Percentiles rank a stretch among this genome's conserved stretches.
These are phyloP conservation scores for Sturnus vulgaris DNA, from an alignment of 2,113 vertebrate species.

Conservation along the genomic window DNA sequence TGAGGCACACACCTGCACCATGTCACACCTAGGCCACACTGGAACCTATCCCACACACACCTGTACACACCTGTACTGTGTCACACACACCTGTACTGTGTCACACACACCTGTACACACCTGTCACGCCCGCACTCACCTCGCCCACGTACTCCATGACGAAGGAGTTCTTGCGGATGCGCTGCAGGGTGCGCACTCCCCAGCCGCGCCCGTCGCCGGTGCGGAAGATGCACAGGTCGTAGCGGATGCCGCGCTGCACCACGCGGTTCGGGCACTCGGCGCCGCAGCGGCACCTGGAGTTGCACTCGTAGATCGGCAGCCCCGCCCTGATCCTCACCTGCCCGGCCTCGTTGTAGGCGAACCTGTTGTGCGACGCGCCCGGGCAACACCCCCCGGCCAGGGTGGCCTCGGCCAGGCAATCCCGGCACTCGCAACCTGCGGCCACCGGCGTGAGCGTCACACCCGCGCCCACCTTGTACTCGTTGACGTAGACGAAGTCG, in stretches of 20 bases:
- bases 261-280: slow-evolving; percentile 86
- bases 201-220: slow-evolving; percentile 86
- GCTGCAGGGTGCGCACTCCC: slow-evolving; percentile 87
- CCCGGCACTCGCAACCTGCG: slow-evolving; percentile 82
- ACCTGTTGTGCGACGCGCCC: slow-evolving; percentile 77
- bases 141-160: slow-evolving; percentile 97
- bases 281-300: slow-evolving; percentile 82
- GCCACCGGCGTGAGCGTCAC: slow-evolving; percentile 79
- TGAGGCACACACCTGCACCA: not conserved
- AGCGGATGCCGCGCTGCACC: slow-evolving; percentile 88
- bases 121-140: not conserved
- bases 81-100: not conserved
- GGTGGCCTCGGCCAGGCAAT: slow-evolving; percentile 78
- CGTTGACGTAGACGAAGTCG: slow-evolving; percentile 87
- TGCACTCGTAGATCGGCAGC: slow-evolving; percentile 90
- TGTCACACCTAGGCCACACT: too few relatives aligned
- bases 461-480: slow-evolving; percentile 82
- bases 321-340: slow-evolving; percentile 82
- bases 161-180: slow-evolving; percentile 88
- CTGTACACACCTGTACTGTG: too few relatives aligned
- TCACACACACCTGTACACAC: not conserved
- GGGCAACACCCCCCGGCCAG: slow-evolving; percentile 81
- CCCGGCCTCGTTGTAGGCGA: slow-evolving; percentile 85
- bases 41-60: too few relatives aligned
- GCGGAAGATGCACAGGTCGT: slow-evolving; percentile 90